These are phyloP conservation scores for Rhimphoctona megacephalus DNA, from an alignment of 2,888 invertebrate species.

Conservation along the genomic window DNA sequence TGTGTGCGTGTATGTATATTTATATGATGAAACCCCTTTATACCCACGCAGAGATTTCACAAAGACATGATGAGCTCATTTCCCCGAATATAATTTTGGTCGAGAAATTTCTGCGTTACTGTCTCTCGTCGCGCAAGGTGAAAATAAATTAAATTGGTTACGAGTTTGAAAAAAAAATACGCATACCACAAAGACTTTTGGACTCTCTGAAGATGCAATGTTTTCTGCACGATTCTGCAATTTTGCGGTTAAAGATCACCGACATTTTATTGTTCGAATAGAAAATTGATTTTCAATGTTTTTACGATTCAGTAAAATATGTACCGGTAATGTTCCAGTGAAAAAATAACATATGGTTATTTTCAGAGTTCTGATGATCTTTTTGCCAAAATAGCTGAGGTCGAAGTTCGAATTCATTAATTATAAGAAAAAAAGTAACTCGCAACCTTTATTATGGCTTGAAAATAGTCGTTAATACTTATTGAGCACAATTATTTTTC, in stretches of 20 bases:
- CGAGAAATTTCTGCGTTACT: conserved; percentile 16
- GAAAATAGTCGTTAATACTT: background rate
- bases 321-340: background rate
- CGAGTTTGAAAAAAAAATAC: background rate
- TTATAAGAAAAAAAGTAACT: background rate
- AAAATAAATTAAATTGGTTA: background rate
- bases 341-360: background rate
- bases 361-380: background rate
- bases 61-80: conserved; percentile 14
- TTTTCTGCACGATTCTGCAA: background rate
- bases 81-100: conserved; percentile 35
- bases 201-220: background rate
- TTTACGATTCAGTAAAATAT: background rate
- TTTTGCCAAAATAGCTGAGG: background rate
- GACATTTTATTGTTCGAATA: no score
- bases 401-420: background rate
- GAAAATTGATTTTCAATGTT: background rate
- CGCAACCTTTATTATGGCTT: background rate
- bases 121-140: background rate
- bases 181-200: background rate
- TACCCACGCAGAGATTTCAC: conserved; percentile 3
- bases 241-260: background rate
- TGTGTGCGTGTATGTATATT: background rate
- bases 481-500: background rate
- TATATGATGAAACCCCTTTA: background rate